Conservation (phyloP, 1,140 invertebrate species). For the Daktulosphaira vitifoliae region DNA sequence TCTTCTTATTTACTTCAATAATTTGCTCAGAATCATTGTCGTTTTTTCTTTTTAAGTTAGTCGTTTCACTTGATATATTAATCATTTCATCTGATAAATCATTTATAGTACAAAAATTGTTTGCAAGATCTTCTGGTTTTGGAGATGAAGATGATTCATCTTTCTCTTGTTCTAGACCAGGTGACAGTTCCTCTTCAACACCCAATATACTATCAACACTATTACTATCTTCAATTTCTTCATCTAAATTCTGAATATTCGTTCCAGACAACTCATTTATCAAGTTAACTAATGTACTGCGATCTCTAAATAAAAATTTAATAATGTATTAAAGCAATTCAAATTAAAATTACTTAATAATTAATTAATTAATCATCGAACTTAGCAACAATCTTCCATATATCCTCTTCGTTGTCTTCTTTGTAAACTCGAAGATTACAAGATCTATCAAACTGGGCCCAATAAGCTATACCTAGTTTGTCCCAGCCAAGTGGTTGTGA, state of each 20-base stretch:
- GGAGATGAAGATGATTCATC: not conserved
- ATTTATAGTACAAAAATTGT: not conserved
- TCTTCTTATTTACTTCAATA: not conserved
- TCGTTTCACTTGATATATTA: not conserved
- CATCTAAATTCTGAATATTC: not conserved
- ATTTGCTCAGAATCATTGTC: not conserved
- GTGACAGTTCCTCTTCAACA: not conserved
- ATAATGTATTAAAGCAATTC: not conserved
- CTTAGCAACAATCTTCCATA: constrained; percentile 86
- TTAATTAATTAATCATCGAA: constrained; percentile 45
- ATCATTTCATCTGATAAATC: not conserved
- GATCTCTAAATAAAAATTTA: not conserved
- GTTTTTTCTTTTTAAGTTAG: constrained; percentile 6
- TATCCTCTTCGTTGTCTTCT: constrained; percentile 91
- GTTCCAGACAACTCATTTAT: constrained; percentile 22
- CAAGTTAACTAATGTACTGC: constrained; percentile 11
- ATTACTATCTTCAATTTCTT: constrained; percentile 16
- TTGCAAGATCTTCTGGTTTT: no score
- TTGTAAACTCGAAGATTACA: constrained; percentile 84
- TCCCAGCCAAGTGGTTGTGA: constrained; percentile 82
- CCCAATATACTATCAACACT: constrained; percentile 4
- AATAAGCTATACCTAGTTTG: constrained; percentile 80
- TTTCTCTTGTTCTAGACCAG: not conserved
- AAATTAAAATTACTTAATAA: not conserved
- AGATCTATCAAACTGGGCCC: constrained; percentile 82